phyloP scores from a whole-genome alignment of 2,797 vertebrate species.

The Catharus ustulatus region DNA sequence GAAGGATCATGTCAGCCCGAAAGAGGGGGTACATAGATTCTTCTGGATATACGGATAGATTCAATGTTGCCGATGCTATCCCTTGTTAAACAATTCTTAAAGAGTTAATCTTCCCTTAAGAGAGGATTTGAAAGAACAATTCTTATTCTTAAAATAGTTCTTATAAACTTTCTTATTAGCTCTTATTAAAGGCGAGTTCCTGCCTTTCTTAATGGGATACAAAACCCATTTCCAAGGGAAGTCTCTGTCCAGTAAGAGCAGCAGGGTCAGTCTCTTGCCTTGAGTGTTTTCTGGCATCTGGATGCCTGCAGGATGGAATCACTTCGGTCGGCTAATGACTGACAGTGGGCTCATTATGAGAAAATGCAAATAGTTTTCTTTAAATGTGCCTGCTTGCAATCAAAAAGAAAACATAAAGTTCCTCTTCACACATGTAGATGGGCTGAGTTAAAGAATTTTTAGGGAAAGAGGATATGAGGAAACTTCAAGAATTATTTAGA shows the following conservation, averaged over 20 bases:
- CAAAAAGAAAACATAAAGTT: constrained; percentile 2
- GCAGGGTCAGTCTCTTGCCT: background rate
- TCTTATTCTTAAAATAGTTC: constrained; percentile 11
- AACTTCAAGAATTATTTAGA: background rate
- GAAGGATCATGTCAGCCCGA: background rate
- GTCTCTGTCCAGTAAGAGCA: background rate
- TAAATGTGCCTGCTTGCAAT: background rate
- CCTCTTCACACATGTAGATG: constrained; percentile 12
- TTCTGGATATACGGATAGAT: background rate
- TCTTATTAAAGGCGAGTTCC: constrained; percentile 40
- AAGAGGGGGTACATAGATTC: background rate
- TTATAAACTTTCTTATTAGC: constrained; percentile 46
- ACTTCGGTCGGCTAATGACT: background rate
- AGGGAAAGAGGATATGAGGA: background rate
- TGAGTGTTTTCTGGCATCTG: constrained; percentile 3
- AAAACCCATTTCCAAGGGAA: constrained; percentile 50
- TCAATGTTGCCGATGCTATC: background rate
- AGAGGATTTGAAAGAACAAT: constrained; percentile 1
- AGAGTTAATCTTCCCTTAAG: background rate
- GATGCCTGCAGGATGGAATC: background rate
- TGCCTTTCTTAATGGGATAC: constrained; percentile 34
- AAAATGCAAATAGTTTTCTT: constrained; percentile 31
- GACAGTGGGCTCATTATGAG: background rate
- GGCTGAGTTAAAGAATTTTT: background rate
- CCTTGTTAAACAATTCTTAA: background rate